A percentile compares a stretch with the other conserved stretches of the same genome.
These are phyloP conservation scores for Atethmia centrago DNA, from an alignment of 2,888 invertebrate species.

Conservation along the genomic window DNA sequence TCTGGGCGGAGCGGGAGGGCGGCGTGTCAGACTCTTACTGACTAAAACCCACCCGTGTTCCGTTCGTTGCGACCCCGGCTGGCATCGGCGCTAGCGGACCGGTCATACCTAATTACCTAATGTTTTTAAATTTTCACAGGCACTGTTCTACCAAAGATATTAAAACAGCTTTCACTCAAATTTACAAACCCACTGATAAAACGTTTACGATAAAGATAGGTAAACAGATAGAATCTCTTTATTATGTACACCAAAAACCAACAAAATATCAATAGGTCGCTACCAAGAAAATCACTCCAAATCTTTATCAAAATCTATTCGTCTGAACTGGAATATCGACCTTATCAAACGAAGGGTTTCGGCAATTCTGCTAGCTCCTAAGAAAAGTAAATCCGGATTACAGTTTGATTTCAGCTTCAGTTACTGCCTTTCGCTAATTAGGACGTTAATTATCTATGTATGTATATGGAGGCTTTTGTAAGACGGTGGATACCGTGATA, in stretches of 20 bases:
- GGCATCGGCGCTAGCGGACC: too few relatives aligned
- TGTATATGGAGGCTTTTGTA: background rate
- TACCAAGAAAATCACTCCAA: background rate
- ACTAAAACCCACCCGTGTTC: too few relatives aligned
- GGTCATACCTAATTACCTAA: background rate
- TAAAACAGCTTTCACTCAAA: background rate
- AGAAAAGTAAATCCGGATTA: conserved; percentile 56
- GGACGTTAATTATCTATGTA: conserved; percentile 20
- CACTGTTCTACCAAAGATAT: background rate
- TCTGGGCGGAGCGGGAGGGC: too few relatives aligned
- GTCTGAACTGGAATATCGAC: background rate
- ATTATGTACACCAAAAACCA: too few relatives aligned
- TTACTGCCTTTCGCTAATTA: conserved; percentile 51
- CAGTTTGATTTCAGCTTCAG: conserved; percentile 45
- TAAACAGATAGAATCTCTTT: too few relatives aligned
- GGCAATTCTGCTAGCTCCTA: conserved; percentile 23
- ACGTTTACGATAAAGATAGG: too few relatives aligned
- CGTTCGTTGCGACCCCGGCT: too few relatives aligned
- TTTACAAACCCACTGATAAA: background rate
- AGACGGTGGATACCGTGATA: background rate
- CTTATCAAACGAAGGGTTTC: conserved; percentile 7
- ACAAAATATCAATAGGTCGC: background rate
- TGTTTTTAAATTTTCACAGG: background rate
- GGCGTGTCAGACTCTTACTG: too few relatives aligned
- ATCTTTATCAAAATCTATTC: background rate